These are phyloP conservation scores for Aphelinus atriplicis DNA, from an alignment of 1,140 invertebrate genomes.

Conservation along the genomic window DNA sequence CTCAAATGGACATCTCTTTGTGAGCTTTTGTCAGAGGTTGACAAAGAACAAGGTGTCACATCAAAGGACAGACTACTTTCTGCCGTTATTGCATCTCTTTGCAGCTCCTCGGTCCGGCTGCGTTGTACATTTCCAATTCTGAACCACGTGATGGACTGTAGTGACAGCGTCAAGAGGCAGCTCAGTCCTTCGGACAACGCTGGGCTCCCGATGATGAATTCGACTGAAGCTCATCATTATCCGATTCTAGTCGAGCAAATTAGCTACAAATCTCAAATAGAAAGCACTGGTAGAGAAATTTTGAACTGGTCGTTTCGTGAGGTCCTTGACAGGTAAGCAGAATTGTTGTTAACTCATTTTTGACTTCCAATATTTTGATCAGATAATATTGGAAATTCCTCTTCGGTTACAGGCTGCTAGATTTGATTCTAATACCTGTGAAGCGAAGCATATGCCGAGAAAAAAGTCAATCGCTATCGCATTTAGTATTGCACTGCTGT, in stretches of 20 bases:
- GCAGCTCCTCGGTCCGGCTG: slow-evolving; percentile 80
- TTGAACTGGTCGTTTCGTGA: slow-evolving; percentile 82
- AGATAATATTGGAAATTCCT: not conserved
- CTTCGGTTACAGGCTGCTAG: slow-evolving; percentile 70
- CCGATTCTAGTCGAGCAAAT: slow-evolving; percentile 86
- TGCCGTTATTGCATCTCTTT: slow-evolving; percentile 83
- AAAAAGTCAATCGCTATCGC: slow-evolving; percentile 67
- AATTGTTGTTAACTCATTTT: not conserved
- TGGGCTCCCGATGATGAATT: slow-evolving; percentile 76
- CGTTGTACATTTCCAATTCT: slow-evolving; percentile 81
- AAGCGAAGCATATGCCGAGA: slow-evolving; percentile 73
- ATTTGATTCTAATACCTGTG: slow-evolving; percentile 83
- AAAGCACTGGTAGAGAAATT: slow-evolving; percentile 58
- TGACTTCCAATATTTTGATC: too few relatives aligned
- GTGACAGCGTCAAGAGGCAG: slow-evolving; percentile 67
- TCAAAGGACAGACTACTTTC: slow-evolving; percentile 78
- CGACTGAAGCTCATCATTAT: slow-evolving; percentile 78
- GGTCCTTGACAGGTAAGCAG: slow-evolving; percentile 72
- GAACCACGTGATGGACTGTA: slow-evolving; percentile 66
- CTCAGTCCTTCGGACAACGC: slow-evolving; percentile 77
- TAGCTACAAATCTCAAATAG: slow-evolving; percentile 71
- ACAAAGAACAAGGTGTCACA: slow-evolving; percentile 68
- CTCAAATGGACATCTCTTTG: slow-evolving; percentile 94
- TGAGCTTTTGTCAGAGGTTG: slow-evolving; percentile 82
- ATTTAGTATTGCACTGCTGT: slow-evolving; percentile 85